phyloP scores from a whole-genome alignment of 2,797 vertebrate species.

The Rousettus madagascariensis region DNA sequence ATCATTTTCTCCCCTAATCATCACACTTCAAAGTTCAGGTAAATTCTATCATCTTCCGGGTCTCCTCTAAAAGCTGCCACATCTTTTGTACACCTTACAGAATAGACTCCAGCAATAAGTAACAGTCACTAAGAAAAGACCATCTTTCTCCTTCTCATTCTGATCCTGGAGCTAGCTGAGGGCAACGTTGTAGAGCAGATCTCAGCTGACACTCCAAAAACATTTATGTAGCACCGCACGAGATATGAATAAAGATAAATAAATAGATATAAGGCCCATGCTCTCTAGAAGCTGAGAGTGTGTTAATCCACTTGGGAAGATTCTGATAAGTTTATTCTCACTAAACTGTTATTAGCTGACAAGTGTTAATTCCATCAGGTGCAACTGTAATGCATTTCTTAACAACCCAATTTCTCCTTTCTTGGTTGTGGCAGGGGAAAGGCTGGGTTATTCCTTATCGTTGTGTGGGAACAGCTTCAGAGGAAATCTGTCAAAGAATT shows the following conservation, averaged over 20 bases:
- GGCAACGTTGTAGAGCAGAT: background rate
- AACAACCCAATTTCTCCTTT: slow-evolving; percentile 44
- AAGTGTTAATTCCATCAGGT: slow-evolving; percentile 63
- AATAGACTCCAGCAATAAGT: background rate
- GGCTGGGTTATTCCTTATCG: background rate
- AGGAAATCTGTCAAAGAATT: slow-evolving; percentile 61
- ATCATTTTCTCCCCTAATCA: background rate
- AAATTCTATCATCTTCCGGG: background rate
- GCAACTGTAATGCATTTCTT: slow-evolving; percentile 53
- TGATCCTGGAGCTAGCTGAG: background rate
- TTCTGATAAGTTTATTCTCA: slow-evolving; percentile 66
- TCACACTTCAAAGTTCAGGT: background rate
- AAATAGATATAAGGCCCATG: slow-evolving; percentile 43
- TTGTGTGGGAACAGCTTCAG: slow-evolving; percentile 34
- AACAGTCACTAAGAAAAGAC: background rate
- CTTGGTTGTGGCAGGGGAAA: background rate
- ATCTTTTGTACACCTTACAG: background rate
- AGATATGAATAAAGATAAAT: slow-evolving; percentile 56
- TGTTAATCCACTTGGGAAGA: slow-evolving; percentile 58
- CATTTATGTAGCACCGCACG: background rate
- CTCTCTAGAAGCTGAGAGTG: slow-evolving; percentile 29
- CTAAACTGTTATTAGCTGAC: slow-evolving; percentile 58
- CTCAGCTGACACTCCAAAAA: slow-evolving; percentile 19
- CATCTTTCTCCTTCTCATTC: background rate
- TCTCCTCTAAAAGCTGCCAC: background rate